Conservation (phyloP, 2,888 invertebrate genomes). For the Leucophenga maculata region DNA sequence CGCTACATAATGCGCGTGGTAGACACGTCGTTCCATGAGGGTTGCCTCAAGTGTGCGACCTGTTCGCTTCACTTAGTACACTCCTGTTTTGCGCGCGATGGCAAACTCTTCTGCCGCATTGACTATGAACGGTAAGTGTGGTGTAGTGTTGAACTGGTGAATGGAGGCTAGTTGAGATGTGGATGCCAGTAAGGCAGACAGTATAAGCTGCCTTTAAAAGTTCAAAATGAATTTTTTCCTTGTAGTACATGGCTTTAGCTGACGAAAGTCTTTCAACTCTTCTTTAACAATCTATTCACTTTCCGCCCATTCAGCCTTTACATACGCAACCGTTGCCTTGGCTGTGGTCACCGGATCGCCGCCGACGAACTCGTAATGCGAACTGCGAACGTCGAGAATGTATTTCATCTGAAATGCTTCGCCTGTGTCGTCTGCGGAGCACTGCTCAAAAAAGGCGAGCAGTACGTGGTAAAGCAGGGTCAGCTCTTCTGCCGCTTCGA, state of each 20-base stretch:
- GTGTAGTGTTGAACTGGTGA: background rate
- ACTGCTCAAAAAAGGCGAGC: constrained; percentile 84
- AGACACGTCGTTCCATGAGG: constrained; percentile 83
- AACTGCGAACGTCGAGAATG: constrained; percentile 76
- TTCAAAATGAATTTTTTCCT: background rate
- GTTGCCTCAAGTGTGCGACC: constrained; percentile 83
- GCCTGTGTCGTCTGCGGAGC: constrained; percentile 84
- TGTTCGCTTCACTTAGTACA: constrained; percentile 81
- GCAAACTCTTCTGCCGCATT: constrained; percentile 82
- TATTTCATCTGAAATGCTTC: constrained; percentile 87
- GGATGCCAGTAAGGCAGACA: no score
- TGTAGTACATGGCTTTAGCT: background rate
- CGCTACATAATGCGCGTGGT: constrained; percentile 83
- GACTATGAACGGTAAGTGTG: constrained; percentile 83
- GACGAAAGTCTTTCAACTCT: background rate
- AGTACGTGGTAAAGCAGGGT: constrained; percentile 84
- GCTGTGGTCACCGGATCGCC: constrained; percentile 81
- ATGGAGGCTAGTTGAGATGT: background rate
- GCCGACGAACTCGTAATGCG: constrained; percentile 87
- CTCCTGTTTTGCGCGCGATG: constrained; percentile 83
- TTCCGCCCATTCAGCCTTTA: constrained; percentile 75
- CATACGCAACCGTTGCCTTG: constrained; percentile 81
- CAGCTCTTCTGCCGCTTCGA: constrained; percentile 86
- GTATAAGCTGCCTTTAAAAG: background rate
- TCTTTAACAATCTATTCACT: background rate